phyloP scores from a whole-genome alignment of 2,888 invertebrate genomes.

The Palloptera scutellata region DNA sequence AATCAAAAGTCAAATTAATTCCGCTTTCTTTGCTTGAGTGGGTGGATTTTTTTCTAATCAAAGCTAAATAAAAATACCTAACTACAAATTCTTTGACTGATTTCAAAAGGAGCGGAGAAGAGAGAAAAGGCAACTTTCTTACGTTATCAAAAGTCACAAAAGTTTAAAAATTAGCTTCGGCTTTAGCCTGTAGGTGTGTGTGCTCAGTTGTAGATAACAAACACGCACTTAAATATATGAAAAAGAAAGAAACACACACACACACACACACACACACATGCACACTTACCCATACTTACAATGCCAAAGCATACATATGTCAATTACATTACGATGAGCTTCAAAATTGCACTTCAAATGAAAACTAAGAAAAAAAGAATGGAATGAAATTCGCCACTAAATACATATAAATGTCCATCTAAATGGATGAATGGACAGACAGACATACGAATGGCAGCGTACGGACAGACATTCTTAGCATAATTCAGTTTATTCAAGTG shows the following conservation, averaged over 20 bases:
- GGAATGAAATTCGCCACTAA: background rate
- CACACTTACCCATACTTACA: background rate
- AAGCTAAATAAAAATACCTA: no score
- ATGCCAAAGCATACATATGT: background rate
- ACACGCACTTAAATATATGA: no score
- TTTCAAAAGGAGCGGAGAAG: no score
- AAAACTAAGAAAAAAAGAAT: background rate
- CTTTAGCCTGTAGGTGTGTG: no score
- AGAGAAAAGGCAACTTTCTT: no score
- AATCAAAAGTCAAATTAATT: conserved; percentile 40
- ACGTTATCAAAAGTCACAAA: no score
- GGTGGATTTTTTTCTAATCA: no score
- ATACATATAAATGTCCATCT: conserved; percentile 2
- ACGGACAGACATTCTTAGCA: background rate
- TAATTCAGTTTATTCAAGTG: conserved; percentile 5
- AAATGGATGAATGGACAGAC: background rate
- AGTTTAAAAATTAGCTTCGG: no score
- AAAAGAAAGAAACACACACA: no score
- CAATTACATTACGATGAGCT: conserved; percentile 4
- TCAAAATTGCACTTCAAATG: background rate
- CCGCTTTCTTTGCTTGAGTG: conserved; percentile 36
- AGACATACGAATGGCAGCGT: no score
- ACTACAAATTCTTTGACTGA: no score
- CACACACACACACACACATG: background rate
- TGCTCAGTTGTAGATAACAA: no score